These are phyloP conservation scores for Eristalis intricaria DNA, from an alignment of 2,888 invertebrate species.

Conservation along the genomic window DNA sequence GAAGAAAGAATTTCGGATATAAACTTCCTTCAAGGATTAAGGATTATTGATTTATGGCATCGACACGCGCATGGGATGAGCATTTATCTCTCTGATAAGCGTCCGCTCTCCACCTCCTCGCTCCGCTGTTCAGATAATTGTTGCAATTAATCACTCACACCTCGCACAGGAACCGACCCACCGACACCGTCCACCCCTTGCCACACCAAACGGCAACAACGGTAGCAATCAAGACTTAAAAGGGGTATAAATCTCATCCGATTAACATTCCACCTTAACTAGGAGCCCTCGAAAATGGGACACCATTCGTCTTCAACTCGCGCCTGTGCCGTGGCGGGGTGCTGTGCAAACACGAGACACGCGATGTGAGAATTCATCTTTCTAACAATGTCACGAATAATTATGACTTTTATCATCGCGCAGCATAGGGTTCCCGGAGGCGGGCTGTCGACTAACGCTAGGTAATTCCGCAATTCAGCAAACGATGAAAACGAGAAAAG, in stretches of 20 bases:
- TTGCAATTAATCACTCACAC: constrained; percentile 63
- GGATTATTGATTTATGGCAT: constrained; percentile 67
- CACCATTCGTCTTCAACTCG: constrained; percentile 17
- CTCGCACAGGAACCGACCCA: background rate
- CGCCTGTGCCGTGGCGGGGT: background rate
- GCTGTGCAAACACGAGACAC: background rate
- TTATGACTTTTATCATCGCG: constrained; percentile 64
- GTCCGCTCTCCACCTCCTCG: constrained; percentile 5
- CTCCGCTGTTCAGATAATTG: constrained; percentile 49
- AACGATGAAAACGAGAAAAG: constrained; percentile 26
- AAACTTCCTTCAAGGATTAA: constrained; percentile 43
- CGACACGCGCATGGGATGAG: constrained; percentile 31
- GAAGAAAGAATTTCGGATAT: constrained; percentile 10
- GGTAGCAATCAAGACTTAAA: constrained; percentile 55
- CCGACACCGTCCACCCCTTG: background rate
- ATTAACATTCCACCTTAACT: constrained; percentile 45
- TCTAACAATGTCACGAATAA: constrained; percentile 62
- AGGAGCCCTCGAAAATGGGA: constrained; percentile 29
- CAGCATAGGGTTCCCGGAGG: constrained; percentile 46
- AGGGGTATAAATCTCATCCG: constrained; percentile 66
- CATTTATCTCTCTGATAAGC: background rate
- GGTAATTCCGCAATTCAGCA: constrained; percentile 51
- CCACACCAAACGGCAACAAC: background rate
- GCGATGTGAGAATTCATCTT: constrained; percentile 36
- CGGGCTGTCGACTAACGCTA: constrained; percentile 28